Evolutionary conservation across 2,113 vertebrate species (phyloP), one percentile per base, ranked within the genome.

Genomic region (Sterrhoptilus dennistouni): DNA sequence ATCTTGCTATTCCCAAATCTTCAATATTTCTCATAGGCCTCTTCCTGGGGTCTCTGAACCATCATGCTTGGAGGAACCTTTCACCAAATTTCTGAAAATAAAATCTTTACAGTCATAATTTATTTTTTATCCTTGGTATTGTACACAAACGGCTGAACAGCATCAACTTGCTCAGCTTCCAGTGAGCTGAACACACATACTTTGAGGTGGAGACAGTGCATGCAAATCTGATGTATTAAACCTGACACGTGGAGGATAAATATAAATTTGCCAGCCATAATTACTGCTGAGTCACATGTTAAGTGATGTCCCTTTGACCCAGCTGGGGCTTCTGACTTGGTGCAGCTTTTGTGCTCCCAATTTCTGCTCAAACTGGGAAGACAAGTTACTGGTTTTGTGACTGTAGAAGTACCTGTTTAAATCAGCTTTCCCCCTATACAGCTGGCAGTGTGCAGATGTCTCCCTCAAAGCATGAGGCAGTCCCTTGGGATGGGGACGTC

Each of bases 231-330:
- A 90, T 47, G 59, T 35, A 93, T 91, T 85, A 85, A 85, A 91
- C 56, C 47, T 71, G 89, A 94, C 54, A 71, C 2, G 29, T 35
- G 68, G 64, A 95, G 70, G 81, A 74, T 60, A 92, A 95, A 91
- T 70, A 66, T 11, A 82, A 91, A 87, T 89, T 52, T 87, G 59
- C 61, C 78, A 79, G 81, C 80, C 27, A 2, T 84, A 91, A 92
- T 91, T 65, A 95, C 69, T 61, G 70, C 54, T 91, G 84, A 72
- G 63, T 68, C 83, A 87, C 2, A 0, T 84, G 77, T 69, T 61
- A 12, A 21, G 63, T n/a, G 44, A 72, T 2, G 7, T 56, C 69
- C 60, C 52, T 84, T 66, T 0, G 0, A 63, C 38, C 33, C 84
- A 68, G n/a, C 25, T 56, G 61, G 24, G 63, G 84, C 52, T 59